A percentile compares a stretch with the other conserved stretches of the same genome.
Evolutionary conservation across 2,797 vertebrate species (phyloP).

Genomic region (Bradypus variegatus): DNA sequence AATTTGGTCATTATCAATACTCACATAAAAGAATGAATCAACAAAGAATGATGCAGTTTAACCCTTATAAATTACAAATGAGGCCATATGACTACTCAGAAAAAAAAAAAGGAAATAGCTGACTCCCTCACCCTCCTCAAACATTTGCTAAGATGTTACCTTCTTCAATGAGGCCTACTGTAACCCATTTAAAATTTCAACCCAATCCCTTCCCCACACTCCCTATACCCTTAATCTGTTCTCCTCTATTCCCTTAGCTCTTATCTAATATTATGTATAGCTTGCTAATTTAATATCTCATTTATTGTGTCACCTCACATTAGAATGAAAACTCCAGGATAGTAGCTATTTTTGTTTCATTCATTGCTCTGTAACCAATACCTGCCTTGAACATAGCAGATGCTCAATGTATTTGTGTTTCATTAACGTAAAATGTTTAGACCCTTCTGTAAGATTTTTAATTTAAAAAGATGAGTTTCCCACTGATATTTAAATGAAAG

Average conservation of each 20-base stretch:
- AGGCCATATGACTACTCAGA: background rate
- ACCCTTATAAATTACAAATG: background rate
- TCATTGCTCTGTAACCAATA: background rate
- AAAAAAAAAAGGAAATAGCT: constrained; percentile 24
- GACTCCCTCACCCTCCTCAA: background rate
- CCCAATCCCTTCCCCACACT: background rate
- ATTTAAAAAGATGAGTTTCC: background rate
- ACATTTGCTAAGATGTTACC: background rate
- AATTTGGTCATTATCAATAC: background rate
- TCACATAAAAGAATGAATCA: background rate
- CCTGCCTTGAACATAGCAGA: background rate
- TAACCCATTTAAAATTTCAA: constrained; percentile 17
- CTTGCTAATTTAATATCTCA: background rate
- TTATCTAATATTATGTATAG: background rate
- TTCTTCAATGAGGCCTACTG: background rate
- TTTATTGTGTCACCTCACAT: background rate
- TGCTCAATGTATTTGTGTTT: background rate
- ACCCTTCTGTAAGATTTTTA: background rate
- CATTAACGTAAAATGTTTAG: background rate
- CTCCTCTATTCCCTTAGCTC: background rate
- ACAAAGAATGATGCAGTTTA: background rate
- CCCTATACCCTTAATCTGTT: background rate
- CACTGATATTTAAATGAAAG: constrained; percentile 13
- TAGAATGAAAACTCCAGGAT: background rate
- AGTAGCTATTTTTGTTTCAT: constrained; percentile 5